Conservation (phyloP, 2,888 invertebrate species). For the Onchidella celtica region DNA sequence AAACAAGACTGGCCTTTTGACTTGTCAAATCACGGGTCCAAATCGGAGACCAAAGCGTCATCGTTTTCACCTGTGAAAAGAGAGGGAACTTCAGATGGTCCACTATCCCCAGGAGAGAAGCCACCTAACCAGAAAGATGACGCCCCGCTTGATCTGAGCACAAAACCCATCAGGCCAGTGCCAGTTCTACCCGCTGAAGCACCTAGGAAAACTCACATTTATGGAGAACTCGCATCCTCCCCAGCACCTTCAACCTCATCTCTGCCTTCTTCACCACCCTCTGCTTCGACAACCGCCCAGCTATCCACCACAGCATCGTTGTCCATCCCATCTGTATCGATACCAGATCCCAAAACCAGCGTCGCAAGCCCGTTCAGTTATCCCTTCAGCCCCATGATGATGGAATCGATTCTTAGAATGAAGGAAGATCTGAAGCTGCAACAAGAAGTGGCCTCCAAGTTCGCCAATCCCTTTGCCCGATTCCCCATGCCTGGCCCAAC, state of each 20-base stretch:
- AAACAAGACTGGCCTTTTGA: slow-evolving; percentile 65
- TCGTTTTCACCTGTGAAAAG: not conserved
- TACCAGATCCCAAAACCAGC: slow-evolving; percentile 50
- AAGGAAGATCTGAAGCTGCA: slow-evolving; percentile 70
- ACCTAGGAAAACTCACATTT: slow-evolving; percentile 74
- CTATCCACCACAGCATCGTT: slow-evolving; percentile 40
- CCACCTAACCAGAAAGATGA: slow-evolving; percentile 45
- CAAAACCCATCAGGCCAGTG: slow-evolving; percentile 45
- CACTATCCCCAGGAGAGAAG: not conserved
- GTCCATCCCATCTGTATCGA: slow-evolving; percentile 42
- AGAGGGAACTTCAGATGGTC: slow-evolving; percentile 30
- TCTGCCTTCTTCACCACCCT: slow-evolving; percentile 17
- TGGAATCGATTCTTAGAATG: slow-evolving; percentile 67
- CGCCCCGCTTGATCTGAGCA: slow-evolving; percentile 58
- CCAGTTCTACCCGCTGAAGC: slow-evolving; percentile 58
- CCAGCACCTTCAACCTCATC: slow-evolving; percentile 11
- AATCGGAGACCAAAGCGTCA: slow-evolving; percentile 45
- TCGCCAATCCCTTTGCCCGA: slow-evolving; percentile 62
- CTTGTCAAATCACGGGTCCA: slow-evolving; percentile 60
- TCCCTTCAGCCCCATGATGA: slow-evolving; percentile 61
- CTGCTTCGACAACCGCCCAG: not conserved
- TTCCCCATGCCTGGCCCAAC: slow-evolving; percentile 70
- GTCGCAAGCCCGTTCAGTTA: slow-evolving; percentile 47
- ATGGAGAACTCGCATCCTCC: slow-evolving; percentile 64
- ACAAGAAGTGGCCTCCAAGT: slow-evolving; percentile 60